Evolutionary conservation across 2,113 vertebrate genomes (phyloP), one percentile per base, ranked within the genome.

Genomic region (Etheostoma spectabile): DNA sequence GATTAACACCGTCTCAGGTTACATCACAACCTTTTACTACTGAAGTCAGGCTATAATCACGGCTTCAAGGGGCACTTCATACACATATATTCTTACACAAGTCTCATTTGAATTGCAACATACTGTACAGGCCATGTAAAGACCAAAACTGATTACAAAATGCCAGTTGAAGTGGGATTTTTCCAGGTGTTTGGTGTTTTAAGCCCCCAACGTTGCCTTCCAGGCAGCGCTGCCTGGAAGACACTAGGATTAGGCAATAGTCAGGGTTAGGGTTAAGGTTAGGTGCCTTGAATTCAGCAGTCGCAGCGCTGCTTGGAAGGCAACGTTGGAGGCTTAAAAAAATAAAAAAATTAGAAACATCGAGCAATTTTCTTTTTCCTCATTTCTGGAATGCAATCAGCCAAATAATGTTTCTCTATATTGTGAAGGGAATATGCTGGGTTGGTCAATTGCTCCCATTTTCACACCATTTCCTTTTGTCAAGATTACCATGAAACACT

Each of bases 1-100:
- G 80, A 88, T 92, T 89, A 90, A 30, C 82, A 84, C 70, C 15
- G 77, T 82, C 78, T 88, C 84, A 75, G 38, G 77, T 88, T 86
- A 80, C 87, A 80, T 86, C 83, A 8, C 64, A 52, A 74, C 82
- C 85, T 90, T 86, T 86, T 56, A 67, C 79, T 56, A 30, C 52
- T 1, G 67, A 80, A 79, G 77, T 83, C 22, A 59, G 6, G 16
- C 45, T 71, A 64, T 79, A 63, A 88, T 85, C 86, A 55, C 12
- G 42, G 33, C 51, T 48, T 14, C 55, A 45, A 18, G 6, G 0
- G 4, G 75, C 57, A 72, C 68, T 83, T 61, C 66, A 66, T 13
- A 48, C 42, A 56, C 19, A 38, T 70, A 76, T 86, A 45, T 35
- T 35, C 35, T 38, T 38, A 42, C 10, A 42, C 2, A 14, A 49